phyloP scores from a whole-genome alignment of 2,797 vertebrate species.

The Schizothorax lantsangensis region DNA sequence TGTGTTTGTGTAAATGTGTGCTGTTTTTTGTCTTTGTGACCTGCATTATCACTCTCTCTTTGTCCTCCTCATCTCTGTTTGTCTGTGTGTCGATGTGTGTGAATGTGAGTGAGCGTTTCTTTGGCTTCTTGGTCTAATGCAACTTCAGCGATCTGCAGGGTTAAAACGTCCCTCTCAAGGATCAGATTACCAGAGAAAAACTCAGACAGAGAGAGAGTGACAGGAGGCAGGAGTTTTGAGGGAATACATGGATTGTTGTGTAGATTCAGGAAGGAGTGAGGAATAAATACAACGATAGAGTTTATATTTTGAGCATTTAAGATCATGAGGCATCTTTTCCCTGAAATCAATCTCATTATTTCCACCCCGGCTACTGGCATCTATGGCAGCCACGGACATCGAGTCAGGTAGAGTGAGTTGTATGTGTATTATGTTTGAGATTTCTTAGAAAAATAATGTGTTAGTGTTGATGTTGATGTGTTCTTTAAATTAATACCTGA shows the following conservation, averaged over 20 bases:
- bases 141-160: constrained; percentile 28
- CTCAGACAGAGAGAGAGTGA: constrained; percentile 12
- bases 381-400: constrained; percentile 35
- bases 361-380: constrained; percentile 13
- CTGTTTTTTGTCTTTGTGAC: background rate
- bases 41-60: constrained; percentile 27
- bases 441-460: background rate
- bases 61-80: constrained; percentile 60
- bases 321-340: constrained; percentile 48
- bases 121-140: constrained; percentile 1
- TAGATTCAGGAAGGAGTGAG: constrained; percentile 7
- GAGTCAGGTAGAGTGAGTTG: constrained; percentile 47
- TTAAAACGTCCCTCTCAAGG: constrained; percentile 34
- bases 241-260: background rate
- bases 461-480: background rate
- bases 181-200: constrained; percentile 48
- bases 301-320: background rate
- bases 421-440: background rate
- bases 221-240: constrained; percentile 5
- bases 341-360: constrained; percentile 37
- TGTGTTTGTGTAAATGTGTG: constrained; percentile 32
- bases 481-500: background rate
- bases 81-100: constrained; percentile 41
- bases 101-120: constrained; percentile 36
- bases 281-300: background rate